phyloP scores from a whole-genome alignment of 2,888 invertebrate species.

The Rhagonycha fulva region DNA sequence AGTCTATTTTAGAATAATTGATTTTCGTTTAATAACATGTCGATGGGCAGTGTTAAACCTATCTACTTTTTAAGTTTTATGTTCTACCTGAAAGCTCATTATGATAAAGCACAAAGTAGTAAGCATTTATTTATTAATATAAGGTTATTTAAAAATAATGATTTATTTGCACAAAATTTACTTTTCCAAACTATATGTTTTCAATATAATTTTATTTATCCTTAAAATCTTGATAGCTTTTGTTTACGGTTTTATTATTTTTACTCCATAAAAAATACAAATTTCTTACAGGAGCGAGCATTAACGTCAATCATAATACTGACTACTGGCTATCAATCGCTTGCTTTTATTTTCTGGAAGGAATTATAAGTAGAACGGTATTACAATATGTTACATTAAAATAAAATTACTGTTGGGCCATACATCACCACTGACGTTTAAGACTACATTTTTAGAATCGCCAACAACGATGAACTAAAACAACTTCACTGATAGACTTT shows the following conservation, averaged over 20 bases:
- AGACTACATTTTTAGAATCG: slow-evolving; percentile 38
- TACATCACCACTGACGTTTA: slow-evolving; percentile 47
- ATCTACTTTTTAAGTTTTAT: background rate
- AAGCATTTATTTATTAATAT: background rate
- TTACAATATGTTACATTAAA: slow-evolving; percentile 37
- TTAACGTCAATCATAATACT: slow-evolving; percentile 18
- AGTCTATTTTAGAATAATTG: no score
- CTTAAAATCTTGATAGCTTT: background rate
- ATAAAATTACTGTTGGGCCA: slow-evolving; percentile 43
- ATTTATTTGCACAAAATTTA: background rate
- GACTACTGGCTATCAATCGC: slow-evolving; percentile 14
- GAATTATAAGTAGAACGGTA: slow-evolving; percentile 17
- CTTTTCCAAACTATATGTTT: background rate
- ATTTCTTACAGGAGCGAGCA: slow-evolving; percentile 12
- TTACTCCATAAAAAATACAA: background rate
- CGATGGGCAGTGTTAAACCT: no score
- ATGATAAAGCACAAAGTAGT: background rate
- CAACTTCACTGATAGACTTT: slow-evolving; percentile 36
- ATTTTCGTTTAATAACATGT: no score
- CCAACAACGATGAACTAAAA: slow-evolving; percentile 42
- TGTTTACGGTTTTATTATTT: background rate
- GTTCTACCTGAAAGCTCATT: background rate
- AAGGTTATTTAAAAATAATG: background rate
- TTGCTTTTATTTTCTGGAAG: slow-evolving; percentile 25
- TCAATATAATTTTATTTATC: background rate